A percentile compares a stretch with the other conserved stretches of the same genome.
phyloP scores from a whole-genome alignment of 2,888 invertebrate species.

The Caenorhabditis drosophilae region DNA sequence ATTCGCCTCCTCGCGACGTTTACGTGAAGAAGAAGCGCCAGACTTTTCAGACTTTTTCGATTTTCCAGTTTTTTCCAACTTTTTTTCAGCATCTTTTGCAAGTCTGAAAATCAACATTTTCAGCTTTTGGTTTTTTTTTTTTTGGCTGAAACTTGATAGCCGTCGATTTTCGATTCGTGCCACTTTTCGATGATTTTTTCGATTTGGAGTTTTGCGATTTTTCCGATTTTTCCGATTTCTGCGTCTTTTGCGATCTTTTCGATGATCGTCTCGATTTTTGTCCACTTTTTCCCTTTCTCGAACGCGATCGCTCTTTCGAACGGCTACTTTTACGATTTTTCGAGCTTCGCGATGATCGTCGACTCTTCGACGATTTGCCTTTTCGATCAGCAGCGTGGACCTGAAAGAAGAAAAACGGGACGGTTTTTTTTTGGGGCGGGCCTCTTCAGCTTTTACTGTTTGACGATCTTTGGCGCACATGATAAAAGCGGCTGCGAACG shows the following conservation, averaged over 20 bases:
- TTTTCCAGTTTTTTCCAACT: neutral
- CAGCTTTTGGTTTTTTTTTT: neutral
- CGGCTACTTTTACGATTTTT: slow-evolving; percentile 5
- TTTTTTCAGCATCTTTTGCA: neutral
- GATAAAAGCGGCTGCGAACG: slow-evolving; percentile 24
- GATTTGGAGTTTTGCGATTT: no score
- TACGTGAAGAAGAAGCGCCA: slow-evolving; percentile 1
- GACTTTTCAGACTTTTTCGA: slow-evolving; percentile 7
- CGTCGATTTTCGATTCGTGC: slow-evolving; percentile 4
- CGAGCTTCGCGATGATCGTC: neutral
- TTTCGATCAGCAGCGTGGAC: slow-evolving; percentile 3
- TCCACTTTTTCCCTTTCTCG: slow-evolving; percentile 12
- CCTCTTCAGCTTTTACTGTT: slow-evolving; percentile 10
- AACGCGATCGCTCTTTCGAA: slow-evolving; percentile 12
- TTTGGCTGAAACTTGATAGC: neutral
- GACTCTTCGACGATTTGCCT: neutral
- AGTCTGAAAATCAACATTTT: neutral
- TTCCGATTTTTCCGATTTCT: slow-evolving; percentile 14
- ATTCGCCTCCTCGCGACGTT: neutral
- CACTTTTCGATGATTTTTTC: slow-evolving; percentile 13
- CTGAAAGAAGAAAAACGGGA: no score
- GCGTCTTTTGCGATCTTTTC: slow-evolving; percentile 13
- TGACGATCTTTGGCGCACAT: slow-evolving; percentile 28
- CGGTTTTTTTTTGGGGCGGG: slow-evolving; percentile 18
- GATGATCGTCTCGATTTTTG: slow-evolving; percentile 4